Base-by-base conservation (phyloP, 2,797 vertebrate genomes). In the Halcyon smyrnensis region DNA sequence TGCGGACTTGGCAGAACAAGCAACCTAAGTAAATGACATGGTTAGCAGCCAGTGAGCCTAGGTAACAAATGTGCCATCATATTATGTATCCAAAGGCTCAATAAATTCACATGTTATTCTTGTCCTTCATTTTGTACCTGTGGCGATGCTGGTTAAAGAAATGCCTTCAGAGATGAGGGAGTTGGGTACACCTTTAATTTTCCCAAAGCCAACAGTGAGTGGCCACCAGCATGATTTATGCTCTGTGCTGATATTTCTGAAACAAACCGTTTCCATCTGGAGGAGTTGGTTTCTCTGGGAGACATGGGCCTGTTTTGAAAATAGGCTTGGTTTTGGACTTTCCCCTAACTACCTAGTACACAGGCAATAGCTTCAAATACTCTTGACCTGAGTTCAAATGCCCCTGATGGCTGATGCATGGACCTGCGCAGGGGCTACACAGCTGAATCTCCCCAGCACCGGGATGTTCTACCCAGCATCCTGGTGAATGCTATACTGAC, bases 11-110 rank as follows among this genome's bases (percentile, higher is more conserved):
- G 86, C 71, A 95, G 71, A 87, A 43, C 45, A 54, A 65, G 37
- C 30, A 74, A 48, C 56, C 15, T 53, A 43, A 87, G 81, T n/a
- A 84, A 96, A 73, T 53, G 80, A 71, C 81, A 85, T 2, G 2
- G 54, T 83, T 62, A 84, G 60, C 87, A 87, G 77, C 53, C 88
- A 82, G 63, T 50, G 83, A 84, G 68, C 69, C 86, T 95, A 92
- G 78, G 91, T 80, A 87, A 82, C 4, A 2, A 70, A 87, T 18
- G 46, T 56, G 68, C 74, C 71, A 62, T 77, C 80, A 30, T 8
- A 14, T 37, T 32, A 19, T n/a, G 27, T 57, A 15, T 39, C 70
- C 68, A 71, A 87, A 90, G 37, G 50, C 30, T 64, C 23, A 9
- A 27, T 37, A 45, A 67, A 51, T 57, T 70, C 63, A 30, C 34